Conservation (phyloP, 1,140 invertebrate genomes). For the Cheumatopsyche charites region DNA sequence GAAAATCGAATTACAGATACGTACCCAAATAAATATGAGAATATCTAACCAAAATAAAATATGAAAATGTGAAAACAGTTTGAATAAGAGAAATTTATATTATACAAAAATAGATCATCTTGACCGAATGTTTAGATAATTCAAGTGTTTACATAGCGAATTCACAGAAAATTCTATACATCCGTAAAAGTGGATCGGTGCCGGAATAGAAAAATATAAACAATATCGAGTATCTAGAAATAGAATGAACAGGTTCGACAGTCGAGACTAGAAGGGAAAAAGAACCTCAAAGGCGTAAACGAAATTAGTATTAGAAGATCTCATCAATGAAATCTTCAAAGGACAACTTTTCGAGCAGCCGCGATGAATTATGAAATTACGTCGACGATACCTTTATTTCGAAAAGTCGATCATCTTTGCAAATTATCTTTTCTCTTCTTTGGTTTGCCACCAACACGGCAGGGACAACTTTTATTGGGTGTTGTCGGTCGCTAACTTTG, state of each 20-base stretch:
- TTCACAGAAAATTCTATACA: neutral
- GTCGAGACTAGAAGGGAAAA: conserved; percentile 1
- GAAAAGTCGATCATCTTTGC: conserved; percentile 30
- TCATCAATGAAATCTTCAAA: neutral
- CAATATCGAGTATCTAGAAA: neutral
- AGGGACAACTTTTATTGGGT: conserved; percentile 28
- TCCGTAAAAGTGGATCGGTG: neutral
- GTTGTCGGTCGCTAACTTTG: conserved; percentile 21
- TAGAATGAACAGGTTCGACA: neutral
- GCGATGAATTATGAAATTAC: conserved; percentile 21
- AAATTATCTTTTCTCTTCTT: conserved; percentile 22
- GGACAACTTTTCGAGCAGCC: conserved; percentile 20
- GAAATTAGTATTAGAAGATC: conserved; percentile 15
- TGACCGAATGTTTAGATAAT: neutral
- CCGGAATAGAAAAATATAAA: neutral
- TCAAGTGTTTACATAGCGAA: neutral
- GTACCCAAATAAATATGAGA: neutral
- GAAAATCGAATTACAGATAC: neutral
- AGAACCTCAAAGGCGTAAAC: conserved; percentile 5
- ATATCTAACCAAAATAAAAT: too few relatives aligned
- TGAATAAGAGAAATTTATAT: too few relatives aligned
- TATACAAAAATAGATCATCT: too few relatives aligned
- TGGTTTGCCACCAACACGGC: conserved; percentile 1
- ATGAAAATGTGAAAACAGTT: too few relatives aligned
- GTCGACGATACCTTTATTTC: conserved; percentile 20